Conservation (phyloP, 1,140 invertebrate species). For the Drosophila eugracilis region DNA sequence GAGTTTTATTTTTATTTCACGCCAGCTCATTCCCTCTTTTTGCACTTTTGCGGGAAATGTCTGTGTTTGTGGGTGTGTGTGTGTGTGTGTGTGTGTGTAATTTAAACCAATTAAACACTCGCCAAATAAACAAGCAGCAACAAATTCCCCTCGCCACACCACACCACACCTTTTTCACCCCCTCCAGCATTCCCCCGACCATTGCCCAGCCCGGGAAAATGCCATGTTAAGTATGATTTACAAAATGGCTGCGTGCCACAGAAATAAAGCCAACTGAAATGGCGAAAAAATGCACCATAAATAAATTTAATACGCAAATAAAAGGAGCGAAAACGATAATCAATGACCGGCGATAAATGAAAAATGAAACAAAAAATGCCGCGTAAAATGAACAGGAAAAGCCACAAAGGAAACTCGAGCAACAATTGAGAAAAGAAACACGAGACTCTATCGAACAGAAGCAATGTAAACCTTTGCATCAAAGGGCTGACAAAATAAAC, state of each 20-base stretch:
- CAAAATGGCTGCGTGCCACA: conserved; percentile 51
- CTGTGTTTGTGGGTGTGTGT: background rate
- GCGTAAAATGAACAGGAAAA: conserved; percentile 16
- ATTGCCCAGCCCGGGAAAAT: no score
- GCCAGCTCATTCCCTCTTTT: background rate
- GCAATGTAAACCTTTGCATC: conserved; percentile 13
- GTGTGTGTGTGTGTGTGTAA: conserved; percentile 48
- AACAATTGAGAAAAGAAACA: conserved; percentile 41
- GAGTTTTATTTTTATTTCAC: conserved; percentile 37
- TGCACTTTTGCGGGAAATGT: conserved; percentile 6
- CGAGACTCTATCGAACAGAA: conserved; percentile 19
- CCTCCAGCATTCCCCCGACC: background rate
- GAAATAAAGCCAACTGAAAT: conserved; percentile 39
- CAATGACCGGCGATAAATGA: conserved; percentile 33
- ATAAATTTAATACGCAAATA: conserved; percentile 55
- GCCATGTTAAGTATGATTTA: conserved; percentile 58
- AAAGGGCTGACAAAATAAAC: no score
- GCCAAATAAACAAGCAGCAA: conserved; percentile 51
- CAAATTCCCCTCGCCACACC: conserved; percentile 2
- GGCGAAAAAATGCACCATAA: conserved; percentile 36
- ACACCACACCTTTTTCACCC: background rate
- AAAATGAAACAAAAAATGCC: conserved; percentile 30
- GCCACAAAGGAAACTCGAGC: conserved; percentile 34
- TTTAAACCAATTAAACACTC: conserved; percentile 74
- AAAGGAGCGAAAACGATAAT: conserved; percentile 41